Percentiles rank a stretch among this genome's conserved stretches.
These are phyloP conservation scores for Caloenas nicobarica DNA, from an alignment of 2,113 vertebrate genomes.

Conservation along the genomic window DNA sequence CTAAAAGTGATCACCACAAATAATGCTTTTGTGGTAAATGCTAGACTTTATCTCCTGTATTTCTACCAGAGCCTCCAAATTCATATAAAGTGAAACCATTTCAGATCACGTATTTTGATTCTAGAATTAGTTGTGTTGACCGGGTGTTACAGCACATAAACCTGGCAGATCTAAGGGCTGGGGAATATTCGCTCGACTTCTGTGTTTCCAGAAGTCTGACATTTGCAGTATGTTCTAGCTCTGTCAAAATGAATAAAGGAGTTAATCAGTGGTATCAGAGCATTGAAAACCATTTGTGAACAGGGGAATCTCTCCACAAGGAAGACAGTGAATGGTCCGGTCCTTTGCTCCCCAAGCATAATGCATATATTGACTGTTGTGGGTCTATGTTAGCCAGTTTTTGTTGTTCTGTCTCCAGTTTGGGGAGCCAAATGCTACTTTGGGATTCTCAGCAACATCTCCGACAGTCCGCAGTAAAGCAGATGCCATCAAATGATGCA, in stretches of 20 bases:
- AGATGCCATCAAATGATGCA: background rate
- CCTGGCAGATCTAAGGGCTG: background rate
- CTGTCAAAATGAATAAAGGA: background rate
- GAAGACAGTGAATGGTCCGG: background rate
- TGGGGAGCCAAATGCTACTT: background rate
- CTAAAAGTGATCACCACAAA: background rate
- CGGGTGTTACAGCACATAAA: background rate
- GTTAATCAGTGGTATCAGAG: background rate
- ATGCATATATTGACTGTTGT: background rate
- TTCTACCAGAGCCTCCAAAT: background rate
- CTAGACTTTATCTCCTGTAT: background rate
- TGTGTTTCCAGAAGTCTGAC: background rate
- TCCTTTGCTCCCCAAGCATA: background rate
- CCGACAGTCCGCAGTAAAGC: background rate
- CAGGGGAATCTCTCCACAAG: background rate
- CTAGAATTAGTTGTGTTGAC: background rate
- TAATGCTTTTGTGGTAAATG: background rate
- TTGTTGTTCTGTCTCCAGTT: background rate
- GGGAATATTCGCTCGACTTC: background rate
- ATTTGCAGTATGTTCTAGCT: background rate
- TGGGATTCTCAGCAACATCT: background rate
- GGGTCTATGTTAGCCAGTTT: background rate
- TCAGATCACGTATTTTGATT: background rate
- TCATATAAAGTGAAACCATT: background rate
- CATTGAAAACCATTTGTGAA: background rate